phyloP scores from a whole-genome alignment of 2,888 invertebrate species.

The Latheticus oryzae region DNA sequence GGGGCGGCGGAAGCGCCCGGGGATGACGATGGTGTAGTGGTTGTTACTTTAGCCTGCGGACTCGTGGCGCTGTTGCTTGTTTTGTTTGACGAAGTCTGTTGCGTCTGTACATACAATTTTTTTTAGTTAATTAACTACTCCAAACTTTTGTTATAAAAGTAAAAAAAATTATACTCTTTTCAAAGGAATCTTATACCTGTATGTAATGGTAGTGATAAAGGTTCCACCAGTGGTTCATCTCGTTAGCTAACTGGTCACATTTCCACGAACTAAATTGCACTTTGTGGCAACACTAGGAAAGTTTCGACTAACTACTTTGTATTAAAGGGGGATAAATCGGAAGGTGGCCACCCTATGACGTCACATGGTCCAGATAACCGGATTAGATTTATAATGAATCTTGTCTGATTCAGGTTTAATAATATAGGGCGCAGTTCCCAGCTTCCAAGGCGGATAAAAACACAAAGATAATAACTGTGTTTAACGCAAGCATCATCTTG shows the following conservation, averaged over 20 bases:
- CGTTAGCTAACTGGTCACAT: constrained; percentile 29
- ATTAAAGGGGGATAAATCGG: constrained; percentile 50
- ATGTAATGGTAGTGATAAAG: constrained; percentile 39
- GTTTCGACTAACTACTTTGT: constrained; percentile 27
- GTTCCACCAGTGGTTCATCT: constrained; percentile 42
- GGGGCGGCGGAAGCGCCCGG: constrained; percentile 56
- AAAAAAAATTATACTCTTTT: too few species aligned
- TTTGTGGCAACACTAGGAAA: constrained; percentile 29
- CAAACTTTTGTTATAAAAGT: too few species aligned
- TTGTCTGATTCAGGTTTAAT: constrained; percentile 32
- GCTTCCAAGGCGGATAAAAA: constrained; percentile 10
- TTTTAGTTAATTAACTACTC: constrained; percentile 43
- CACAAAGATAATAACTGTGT: constrained; percentile 25
- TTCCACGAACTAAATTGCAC: constrained; percentile 30
- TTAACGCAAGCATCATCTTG: constrained; percentile 12
- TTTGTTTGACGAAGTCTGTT: constrained; percentile 57
- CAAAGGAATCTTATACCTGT: too few species aligned
- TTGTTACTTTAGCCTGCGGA: constrained; percentile 61
- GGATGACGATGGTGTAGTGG: constrained; percentile 60
- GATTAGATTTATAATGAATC: constrained; percentile 48
- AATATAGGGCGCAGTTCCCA: constrained; percentile 28
- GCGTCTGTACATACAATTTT: constrained; percentile 53
- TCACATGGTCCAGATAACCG: constrained; percentile 56
- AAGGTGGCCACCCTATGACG: constrained; percentile 51
- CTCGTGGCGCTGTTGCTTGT: constrained; percentile 54